Evolutionary conservation across 2,113 vertebrate species (phyloP), one percentile per base, ranked within the genome.

Genomic region (Elephantulus edwardii): DNA sequence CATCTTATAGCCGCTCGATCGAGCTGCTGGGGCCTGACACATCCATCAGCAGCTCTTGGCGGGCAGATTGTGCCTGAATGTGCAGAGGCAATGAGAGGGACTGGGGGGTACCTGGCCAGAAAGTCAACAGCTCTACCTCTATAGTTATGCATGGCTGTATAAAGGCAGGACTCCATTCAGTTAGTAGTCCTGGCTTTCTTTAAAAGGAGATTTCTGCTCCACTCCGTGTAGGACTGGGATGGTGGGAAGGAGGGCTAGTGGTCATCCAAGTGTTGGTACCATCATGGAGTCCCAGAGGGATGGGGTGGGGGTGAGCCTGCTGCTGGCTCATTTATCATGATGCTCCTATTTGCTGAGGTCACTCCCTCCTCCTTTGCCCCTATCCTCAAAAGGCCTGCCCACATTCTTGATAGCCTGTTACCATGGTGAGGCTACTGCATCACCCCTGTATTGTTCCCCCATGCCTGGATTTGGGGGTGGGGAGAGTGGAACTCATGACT

Each of bases 271-370:
- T 88, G 91, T 95, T 77, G 94, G 94, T 88, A 95, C 85, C 91
- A 74, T 38, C 87, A 92, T 83, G 50, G 72, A 84, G 90, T 95
- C 97, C 95, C 96, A 56, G 93, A 92, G 96, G 97, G 94, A 86
- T 46, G 70, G 80, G 94, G 68, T 40, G 83, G 75, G n/a, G 92
- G 94, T 91, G 91, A 88, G 92, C 96, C 94, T 95, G 97, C 95
- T 95, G 97, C 94, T 94, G 93, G 96, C 97, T 98, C 97, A 97
- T 98, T 98, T 97, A 98, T 98, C 98, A 98, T 95, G 97, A 95
- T 97, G 97, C 97, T 97, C 94, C 96, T 97, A 96, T 97, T 96
- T 96, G 97, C 97, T 96, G 97, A 98, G 97, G 98, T 98, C 97
- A 98, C 95, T 97, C 96, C 97, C 95, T 97, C 95, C 93, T 97